phyloP scores from a whole-genome alignment of 2,888 invertebrate genomes.

The Chorisops tibialis region DNA sequence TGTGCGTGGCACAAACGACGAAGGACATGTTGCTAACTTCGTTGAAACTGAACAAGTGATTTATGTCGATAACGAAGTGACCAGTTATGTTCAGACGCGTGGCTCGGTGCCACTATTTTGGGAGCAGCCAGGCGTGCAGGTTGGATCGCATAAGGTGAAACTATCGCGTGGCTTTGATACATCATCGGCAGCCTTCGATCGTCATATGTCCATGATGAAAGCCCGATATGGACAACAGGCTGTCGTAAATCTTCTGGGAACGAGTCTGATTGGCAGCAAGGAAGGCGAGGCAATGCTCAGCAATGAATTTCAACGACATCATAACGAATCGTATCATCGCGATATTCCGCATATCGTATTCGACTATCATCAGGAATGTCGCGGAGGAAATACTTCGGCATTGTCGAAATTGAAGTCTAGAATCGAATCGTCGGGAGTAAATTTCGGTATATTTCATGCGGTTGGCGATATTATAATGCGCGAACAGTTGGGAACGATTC shows the following conservation, averaged over 20 bases:
- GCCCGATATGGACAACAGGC: slow-evolving; percentile 87
- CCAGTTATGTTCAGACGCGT: slow-evolving; percentile 87
- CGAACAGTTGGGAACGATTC: slow-evolving; percentile 84
- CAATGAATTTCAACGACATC: slow-evolving; percentile 84
- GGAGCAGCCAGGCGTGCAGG: slow-evolving; percentile 98
- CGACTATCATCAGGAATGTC: slow-evolving; percentile 94
- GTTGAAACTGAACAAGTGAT: slow-evolving; percentile 99
- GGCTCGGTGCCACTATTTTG: slow-evolving; percentile 98
- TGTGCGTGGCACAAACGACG: slow-evolving; percentile 98
- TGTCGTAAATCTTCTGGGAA: slow-evolving; percentile 89
- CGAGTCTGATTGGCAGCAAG: slow-evolving; percentile 86
- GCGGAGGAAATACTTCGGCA: slow-evolving; percentile 76
- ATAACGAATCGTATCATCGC: slow-evolving; percentile 74
- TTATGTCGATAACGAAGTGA: slow-evolving; percentile 83
- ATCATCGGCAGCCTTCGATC: slow-evolving; percentile 87
- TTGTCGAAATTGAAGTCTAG: slow-evolving; percentile 77
- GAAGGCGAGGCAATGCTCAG: slow-evolving; percentile 96
- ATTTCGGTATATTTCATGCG: slow-evolving; percentile 70
- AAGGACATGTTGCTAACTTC: slow-evolving; percentile 99
- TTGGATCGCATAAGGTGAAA: slow-evolving; percentile 97
- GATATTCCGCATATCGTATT: slow-evolving; percentile 88
- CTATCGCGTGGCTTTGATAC: slow-evolving; percentile 94
- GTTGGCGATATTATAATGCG: slow-evolving; percentile 57
- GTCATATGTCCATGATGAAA: slow-evolving; percentile 82
- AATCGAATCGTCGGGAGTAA: slow-evolving; percentile 69